phyloP scores from a whole-genome alignment of 2,888 invertebrate species.

The Andrena praecox region DNA sequence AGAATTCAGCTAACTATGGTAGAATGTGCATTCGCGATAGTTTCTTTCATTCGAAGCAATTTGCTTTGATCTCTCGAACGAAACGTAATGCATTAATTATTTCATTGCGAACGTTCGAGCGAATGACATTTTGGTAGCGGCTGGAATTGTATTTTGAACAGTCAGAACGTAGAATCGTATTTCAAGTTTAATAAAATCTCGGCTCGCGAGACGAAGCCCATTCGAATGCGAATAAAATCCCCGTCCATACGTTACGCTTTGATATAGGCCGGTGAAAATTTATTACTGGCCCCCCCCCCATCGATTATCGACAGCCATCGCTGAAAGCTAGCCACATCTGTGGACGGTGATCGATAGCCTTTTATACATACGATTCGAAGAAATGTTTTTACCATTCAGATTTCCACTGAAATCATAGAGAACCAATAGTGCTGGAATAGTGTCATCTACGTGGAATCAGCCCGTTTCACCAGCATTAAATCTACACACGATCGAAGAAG shows the following conservation, averaged over 20 bases:
- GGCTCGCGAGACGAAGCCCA: background rate
- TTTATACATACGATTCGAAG: background rate
- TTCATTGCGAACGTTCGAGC: too few relatives aligned
- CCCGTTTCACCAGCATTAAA: too few relatives aligned
- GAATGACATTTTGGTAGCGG: too few relatives aligned
- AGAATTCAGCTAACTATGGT: too few relatives aligned
- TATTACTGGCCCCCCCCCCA: background rate
- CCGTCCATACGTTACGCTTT: conserved; percentile 9
- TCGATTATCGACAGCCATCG: background rate
- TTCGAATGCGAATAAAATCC: background rate
- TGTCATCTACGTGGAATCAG: too few relatives aligned
- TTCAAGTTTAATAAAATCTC: background rate
- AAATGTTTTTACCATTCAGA: background rate
- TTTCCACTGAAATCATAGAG: too few relatives aligned
- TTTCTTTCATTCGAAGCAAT: too few relatives aligned
- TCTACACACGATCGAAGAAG: too few relatives aligned
- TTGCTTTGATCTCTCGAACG: too few relatives aligned
- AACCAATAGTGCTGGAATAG: too few relatives aligned
- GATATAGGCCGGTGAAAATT: background rate
- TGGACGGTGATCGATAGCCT: conserved; percentile 1
- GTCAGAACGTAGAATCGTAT: background rate
- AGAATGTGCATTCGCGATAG: too few relatives aligned
- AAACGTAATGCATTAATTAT: too few relatives aligned
- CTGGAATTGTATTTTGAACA: background rate
- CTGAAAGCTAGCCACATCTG: background rate